phyloP scores from a whole-genome alignment of 2,888 invertebrate genomes.

The Beris morrisii region DNA sequence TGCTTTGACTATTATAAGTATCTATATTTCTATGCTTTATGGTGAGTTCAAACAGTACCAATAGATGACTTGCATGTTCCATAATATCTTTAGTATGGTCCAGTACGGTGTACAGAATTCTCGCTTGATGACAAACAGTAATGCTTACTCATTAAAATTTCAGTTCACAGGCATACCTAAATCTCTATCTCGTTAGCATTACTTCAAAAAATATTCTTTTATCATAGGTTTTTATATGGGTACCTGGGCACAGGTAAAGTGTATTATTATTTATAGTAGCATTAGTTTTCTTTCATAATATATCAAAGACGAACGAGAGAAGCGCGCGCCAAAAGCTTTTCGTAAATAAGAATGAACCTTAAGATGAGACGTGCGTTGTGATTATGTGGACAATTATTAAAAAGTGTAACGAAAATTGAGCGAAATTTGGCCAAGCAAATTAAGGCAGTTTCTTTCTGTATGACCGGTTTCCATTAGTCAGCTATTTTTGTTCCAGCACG shows the following conservation, averaged over 20 bases:
- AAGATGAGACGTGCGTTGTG: slow-evolving; percentile 6
- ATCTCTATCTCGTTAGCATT: slow-evolving; percentile 30
- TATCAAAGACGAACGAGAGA: slow-evolving; percentile 25
- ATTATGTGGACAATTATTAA: slow-evolving; percentile 16
- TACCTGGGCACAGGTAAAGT: neutral
- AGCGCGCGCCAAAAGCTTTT: slow-evolving; percentile 22
- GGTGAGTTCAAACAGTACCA: slow-evolving; percentile 1
- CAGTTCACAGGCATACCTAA: slow-evolving; percentile 18
- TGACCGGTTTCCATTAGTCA: slow-evolving; percentile 5
- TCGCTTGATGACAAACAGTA: slow-evolving; percentile 16
- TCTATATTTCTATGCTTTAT: neutral
- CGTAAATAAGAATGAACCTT: slow-evolving; percentile 1
- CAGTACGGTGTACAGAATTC: neutral
- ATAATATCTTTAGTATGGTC: neutral
- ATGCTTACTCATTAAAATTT: slow-evolving; percentile 2
- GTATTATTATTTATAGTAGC: slow-evolving; percentile 18
- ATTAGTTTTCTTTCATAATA: slow-evolving; percentile 4
- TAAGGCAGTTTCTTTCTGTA: slow-evolving; percentile 18
- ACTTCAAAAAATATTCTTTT: slow-evolving; percentile 17
- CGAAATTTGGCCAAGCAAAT: slow-evolving; percentile 26
- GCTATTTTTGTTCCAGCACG: neutral
- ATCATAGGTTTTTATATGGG: slow-evolving; percentile 6
- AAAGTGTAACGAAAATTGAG: slow-evolving; percentile 19
- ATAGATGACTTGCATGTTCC: slow-evolving; percentile 18
- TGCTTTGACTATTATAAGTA: neutral